These are phyloP conservation scores for Drosophila asahinai DNA, from an alignment of 1,140 invertebrate species.

Conservation along the genomic window DNA sequence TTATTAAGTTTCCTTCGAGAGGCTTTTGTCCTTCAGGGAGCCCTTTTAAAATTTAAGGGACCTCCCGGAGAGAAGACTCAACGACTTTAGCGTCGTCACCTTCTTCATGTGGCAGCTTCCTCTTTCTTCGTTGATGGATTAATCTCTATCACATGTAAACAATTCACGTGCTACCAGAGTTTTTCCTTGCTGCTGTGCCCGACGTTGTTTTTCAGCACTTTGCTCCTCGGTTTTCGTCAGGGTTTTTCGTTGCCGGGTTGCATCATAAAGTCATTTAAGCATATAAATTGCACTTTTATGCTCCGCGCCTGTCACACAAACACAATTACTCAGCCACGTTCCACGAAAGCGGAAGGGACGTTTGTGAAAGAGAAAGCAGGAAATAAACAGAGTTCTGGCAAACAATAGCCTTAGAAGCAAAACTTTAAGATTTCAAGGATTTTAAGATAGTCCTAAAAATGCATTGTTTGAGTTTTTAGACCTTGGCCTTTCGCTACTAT, in stretches of 20 bases:
- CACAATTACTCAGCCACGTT: slow-evolving; percentile 69
- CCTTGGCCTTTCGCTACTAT: background rate
- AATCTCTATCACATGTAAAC: slow-evolving; percentile 70
- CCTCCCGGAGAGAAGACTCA: slow-evolving; percentile 10
- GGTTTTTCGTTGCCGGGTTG: slow-evolving; percentile 30
- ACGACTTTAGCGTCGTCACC: background rate
- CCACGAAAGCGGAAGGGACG: slow-evolving; percentile 6
- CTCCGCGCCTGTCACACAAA: slow-evolving; percentile 60
- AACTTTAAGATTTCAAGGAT: no score
- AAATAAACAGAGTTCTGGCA: background rate
- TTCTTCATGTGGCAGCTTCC: slow-evolving; percentile 17
- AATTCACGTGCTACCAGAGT: slow-evolving; percentile 41
- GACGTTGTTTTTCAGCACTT: slow-evolving; percentile 41
- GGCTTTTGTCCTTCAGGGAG: background rate
- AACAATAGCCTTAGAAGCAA: background rate
- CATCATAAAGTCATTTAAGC: slow-evolving; percentile 83
- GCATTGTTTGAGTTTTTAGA: background rate
- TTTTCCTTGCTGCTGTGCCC: slow-evolving; percentile 25
- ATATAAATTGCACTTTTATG: slow-evolving; percentile 83
- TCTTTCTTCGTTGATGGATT: slow-evolving; percentile 60
- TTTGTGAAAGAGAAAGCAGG: slow-evolving; percentile 19
- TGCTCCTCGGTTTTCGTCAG: slow-evolving; percentile 22
- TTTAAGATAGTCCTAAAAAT: background rate
- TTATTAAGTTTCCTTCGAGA: slow-evolving; percentile 50
- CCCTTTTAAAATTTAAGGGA: slow-evolving; percentile 24